phyloP scores from a whole-genome alignment of 2,113 vertebrate genomes.

The Barbus barbus region DNA sequence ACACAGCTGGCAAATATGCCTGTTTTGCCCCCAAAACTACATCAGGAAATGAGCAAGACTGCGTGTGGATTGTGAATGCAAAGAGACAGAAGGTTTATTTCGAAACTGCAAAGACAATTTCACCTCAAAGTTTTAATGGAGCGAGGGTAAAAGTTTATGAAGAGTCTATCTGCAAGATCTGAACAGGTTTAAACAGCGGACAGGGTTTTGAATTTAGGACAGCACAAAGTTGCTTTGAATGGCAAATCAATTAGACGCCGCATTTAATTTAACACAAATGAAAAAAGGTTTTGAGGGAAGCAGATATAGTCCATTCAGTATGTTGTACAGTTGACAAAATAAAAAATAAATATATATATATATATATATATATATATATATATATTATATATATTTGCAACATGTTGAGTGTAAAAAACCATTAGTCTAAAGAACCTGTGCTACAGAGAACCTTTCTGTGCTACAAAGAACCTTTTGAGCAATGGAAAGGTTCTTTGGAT shows the following conservation, averaged over 20 bases:
- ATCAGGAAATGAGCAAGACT: constrained; percentile 73
- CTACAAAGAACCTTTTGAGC: too few relatives aligned
- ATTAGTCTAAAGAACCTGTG: too few relatives aligned
- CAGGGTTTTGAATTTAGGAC: background rate
- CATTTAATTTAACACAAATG: background rate
- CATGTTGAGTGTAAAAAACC: too few relatives aligned
- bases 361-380: too few relatives aligned
- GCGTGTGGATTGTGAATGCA: constrained; percentile 64
- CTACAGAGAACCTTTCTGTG: too few relatives aligned
- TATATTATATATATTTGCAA: too few relatives aligned
- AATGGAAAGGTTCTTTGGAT: too few relatives aligned
- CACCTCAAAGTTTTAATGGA: constrained; percentile 25
- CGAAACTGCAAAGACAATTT: constrained; percentile 13
- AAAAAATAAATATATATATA: too few relatives aligned
- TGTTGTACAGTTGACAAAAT: background rate
- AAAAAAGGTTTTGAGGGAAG: background rate
- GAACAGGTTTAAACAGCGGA: background rate
- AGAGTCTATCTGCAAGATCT: background rate
- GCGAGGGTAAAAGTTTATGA: constrained; percentile 32
- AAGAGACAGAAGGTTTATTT: constrained; percentile 54
- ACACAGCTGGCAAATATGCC: constrained; percentile 98
- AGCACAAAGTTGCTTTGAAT: background rate
- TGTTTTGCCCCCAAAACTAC: constrained; percentile 84
- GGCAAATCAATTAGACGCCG: background rate
- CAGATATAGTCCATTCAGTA: background rate